Conservation (phyloP, 2,888 invertebrate genomes). For the Drosophila parthenogenetica region DNA sequence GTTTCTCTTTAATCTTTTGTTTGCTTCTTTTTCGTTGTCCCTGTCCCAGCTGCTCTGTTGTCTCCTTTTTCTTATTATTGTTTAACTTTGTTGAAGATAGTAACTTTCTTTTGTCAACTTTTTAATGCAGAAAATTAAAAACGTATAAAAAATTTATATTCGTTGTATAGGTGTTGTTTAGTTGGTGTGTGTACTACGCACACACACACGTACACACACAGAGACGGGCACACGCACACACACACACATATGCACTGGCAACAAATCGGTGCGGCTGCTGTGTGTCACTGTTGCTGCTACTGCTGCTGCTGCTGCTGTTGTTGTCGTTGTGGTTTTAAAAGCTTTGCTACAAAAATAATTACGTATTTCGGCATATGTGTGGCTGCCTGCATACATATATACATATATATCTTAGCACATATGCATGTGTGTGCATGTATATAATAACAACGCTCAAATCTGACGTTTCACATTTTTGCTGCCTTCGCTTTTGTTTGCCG, state of each 20-base stretch:
- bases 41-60: constrained; percentile 64
- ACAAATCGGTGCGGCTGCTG: constrained; percentile 32
- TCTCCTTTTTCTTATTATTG: constrained; percentile 16
- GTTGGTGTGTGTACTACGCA: constrained; percentile 22
- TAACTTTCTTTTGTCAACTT: constrained; percentile 8
- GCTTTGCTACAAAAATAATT: constrained; percentile 42
- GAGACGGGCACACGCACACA: constrained; percentile 11
- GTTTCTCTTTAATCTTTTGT: not conserved
- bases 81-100: constrained; percentile 5
- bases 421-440: constrained; percentile 11
- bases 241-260: constrained; percentile 13
- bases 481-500: constrained; percentile 14
- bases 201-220: constrained; percentile 33
- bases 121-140: constrained; percentile 20
- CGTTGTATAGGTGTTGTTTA: constrained; percentile 55
- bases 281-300: constrained; percentile 17
- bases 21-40: constrained; percentile 16
- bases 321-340: constrained; percentile 23
- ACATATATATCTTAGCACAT: not conserved
- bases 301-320: constrained; percentile 9
- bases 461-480: constrained; percentile 42
- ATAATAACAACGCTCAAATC: constrained; percentile 15
- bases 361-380: constrained; percentile 42
- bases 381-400: constrained; percentile 8
- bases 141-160: constrained; percentile 54